A percentile compares a stretch with the other conserved stretches of the same genome.
Conservation (phyloP, 2,797 vertebrate species). For the Serranus cabrilla region DNA sequence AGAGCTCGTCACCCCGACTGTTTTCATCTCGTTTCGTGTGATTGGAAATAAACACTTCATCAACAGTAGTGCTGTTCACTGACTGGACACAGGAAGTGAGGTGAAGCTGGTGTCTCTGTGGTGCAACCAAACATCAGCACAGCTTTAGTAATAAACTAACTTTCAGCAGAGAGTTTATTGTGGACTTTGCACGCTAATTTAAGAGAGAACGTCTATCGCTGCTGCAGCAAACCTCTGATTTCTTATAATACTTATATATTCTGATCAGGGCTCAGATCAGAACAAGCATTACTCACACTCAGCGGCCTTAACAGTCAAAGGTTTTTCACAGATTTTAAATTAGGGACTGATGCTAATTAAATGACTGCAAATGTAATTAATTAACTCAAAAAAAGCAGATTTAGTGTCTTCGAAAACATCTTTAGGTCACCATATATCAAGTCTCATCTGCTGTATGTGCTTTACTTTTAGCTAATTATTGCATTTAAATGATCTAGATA, state of each 20-base stretch:
- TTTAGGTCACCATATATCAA: background rate
- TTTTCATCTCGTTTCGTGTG: no score
- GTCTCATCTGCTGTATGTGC: background rate
- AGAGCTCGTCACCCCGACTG: no score
- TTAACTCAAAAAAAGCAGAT: background rate
- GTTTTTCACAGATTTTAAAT: background rate
- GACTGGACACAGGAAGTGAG: no score
- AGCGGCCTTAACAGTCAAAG: background rate
- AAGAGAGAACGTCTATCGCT: no score
- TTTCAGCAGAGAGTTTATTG: no score
- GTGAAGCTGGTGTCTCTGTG: no score
- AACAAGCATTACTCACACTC: background rate
- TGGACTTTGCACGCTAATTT: no score
- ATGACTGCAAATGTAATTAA: background rate
- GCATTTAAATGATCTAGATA: background rate
- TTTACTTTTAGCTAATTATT: background rate
- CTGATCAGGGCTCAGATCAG: no score
- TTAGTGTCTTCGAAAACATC: background rate
- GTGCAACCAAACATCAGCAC: no score
- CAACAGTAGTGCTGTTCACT: no score
- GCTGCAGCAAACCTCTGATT: background rate
- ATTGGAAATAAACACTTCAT: no score
- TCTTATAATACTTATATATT: background rate
- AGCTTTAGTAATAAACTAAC: no score
- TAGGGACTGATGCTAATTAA: background rate